phyloP scores from a whole-genome alignment of 2,113 vertebrate species.

The Pachyramphus minor region DNA sequence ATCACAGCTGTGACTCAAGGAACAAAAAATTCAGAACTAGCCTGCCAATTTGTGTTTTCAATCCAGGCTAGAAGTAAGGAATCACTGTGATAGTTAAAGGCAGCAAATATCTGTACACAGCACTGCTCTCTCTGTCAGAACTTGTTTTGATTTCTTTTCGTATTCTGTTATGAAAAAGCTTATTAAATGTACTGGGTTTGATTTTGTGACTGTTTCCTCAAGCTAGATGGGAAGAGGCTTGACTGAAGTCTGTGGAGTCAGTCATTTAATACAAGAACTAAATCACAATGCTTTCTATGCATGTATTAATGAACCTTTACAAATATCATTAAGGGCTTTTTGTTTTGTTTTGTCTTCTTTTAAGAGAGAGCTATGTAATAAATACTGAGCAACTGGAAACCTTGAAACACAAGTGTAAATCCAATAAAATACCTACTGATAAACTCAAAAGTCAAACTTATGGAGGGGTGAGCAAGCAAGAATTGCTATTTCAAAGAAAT shows the following conservation, averaged over 20 bases:
- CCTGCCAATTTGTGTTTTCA: not conserved
- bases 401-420: not conserved
- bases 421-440: not conserved
- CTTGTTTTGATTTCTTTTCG: not conserved
- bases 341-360: not conserved
- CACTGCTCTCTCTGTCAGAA: not conserved
- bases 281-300: not conserved
- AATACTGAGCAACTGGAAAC: not conserved
- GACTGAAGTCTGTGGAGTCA: not conserved
- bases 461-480: not conserved
- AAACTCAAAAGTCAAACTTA: not conserved
- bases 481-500: not conserved
- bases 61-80: not conserved
- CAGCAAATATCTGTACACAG: not conserved
- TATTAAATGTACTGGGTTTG: not conserved
- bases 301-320: not conserved
- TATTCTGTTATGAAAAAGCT: not conserved
- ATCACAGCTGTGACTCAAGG: not conserved
- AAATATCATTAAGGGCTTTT: rapidly evolving
- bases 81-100: not conserved
- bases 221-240: not conserved
- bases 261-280: not conserved
- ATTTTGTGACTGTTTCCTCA: not conserved
- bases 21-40: not conserved
- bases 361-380: not conserved